Base-by-base conservation (phyloP, 1,140 invertebrate genomes). In the Plodia interpunctella region DNA sequence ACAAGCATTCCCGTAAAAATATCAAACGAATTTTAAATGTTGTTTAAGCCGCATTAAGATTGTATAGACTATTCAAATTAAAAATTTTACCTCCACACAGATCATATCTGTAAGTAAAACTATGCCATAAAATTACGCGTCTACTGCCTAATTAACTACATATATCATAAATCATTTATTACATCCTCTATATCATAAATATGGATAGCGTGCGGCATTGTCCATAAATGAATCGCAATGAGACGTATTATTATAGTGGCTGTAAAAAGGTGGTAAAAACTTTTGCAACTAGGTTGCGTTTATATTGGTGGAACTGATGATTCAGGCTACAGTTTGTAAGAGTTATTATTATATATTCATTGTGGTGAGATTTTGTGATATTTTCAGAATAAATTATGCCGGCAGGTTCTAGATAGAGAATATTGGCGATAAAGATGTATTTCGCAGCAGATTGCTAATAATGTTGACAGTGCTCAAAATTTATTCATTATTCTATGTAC, bases 101-200 rank as follows among this genome's bases (percentile, higher is more conserved):
- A 9, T 35, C n/a, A 2, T 38, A 5, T 15, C 1, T 17, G 38
- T 44, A 1, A n/a, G 10, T 6, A 17, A 38, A 38, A 44, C 38
- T 44, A 15, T 44, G 6, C 38, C 10, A 44, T 17, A 13, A 44
- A 44, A 6, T 44, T 44, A 5, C 38, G 38, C 38, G 38, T n/a
- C 38, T 3, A 44, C n/a, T n/a, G n/a, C n/a, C n/a, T n/a, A 44
- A 44, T 44, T 44, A 32, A 44, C 38, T 15, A 4, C 13, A 13
- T 3, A n/a, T 15, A 44, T 17, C 15, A 44, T 44, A 44, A 44
- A 44, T 44, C 38, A 44, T 44, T 44, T 44, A 44, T 44, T 44
- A 44, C 38, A 44, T 44, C 38, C 38, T 44, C 38, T n/a, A 44
- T 44, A 44, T 44, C 38, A 17, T 44, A 44, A 44, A 44, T 44